Base-by-base conservation (phyloP, 2,888 invertebrate genomes). In the Tenthredo amoena region DNA sequence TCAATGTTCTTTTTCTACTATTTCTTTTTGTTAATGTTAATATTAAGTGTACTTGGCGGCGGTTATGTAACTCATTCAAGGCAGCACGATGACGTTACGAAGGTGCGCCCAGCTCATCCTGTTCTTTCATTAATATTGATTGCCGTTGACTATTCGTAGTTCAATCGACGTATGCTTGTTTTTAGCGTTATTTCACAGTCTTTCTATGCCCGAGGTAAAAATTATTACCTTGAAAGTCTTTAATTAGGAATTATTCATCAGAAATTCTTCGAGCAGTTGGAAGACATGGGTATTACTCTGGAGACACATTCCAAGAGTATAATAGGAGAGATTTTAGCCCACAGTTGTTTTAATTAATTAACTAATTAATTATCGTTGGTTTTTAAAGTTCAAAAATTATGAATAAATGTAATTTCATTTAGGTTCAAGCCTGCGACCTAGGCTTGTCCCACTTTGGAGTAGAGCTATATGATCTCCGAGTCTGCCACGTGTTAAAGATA, bases 61-160 rank as follows among this genome's bases (percentile, higher is more conserved):
- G 86, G 87, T 92, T 92, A 91, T 88, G 87, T 91, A 91, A 92
- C 88, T 88, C 89, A 91, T 91, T 90, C 89, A 91, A 91, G 91
- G 91, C 37, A 74, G 72, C 90, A 86, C 86, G 87, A 88, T 91
- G 91, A 91, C 91, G 91, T 88, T 91, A 91, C 85, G 84, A 89
- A 91, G 91, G 91, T 90, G 91, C 86, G 91, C 89, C 91, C 34
- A 85, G 88, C 88, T 90, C 91, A 90, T 92, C 90, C 91, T 90
- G 90, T 88, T 90, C 89, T 90, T 90, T 90, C 89, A 89, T 91
- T 90, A 89, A 89, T 89, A 85, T 86, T 85, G 86, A 89, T 87
- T 50, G 76, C 84, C 31, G 74, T 58, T 71, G 79, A 85, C 83
- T 68, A 71, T 81, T 21, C 65, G 10, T 18, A 34, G 34, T 40